Percentiles rank a stretch among this genome's conserved stretches.
Conservation (phyloP, 2,888 invertebrate genomes). For the Ptilodon capucinus region DNA sequence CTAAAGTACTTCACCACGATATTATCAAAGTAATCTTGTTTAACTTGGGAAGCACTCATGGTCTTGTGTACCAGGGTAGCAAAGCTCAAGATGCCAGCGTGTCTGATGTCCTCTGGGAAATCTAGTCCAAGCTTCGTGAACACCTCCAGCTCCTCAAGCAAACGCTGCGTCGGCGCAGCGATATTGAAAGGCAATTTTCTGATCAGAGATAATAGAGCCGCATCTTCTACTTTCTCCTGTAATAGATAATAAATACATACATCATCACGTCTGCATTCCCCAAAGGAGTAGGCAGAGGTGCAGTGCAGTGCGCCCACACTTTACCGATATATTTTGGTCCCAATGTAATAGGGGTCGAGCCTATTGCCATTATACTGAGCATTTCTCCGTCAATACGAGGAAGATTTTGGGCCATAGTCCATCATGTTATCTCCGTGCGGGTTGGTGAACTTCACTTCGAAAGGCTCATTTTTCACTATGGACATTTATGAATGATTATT, state of each 20-base stretch:
- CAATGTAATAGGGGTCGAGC: neutral
- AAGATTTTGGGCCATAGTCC: too few relatives aligned
- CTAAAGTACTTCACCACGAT: slow-evolving; percentile 88
- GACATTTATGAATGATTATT: too few relatives aligned
- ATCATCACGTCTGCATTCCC: too few relatives aligned
- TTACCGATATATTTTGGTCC: neutral
- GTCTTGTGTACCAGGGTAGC: slow-evolving; percentile 87
- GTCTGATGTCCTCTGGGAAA: slow-evolving; percentile 79
- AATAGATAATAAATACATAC: slow-evolving; percentile 37
- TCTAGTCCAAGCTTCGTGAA: slow-evolving; percentile 67
- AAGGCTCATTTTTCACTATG: too few relatives aligned
- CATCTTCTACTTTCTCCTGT: slow-evolving; percentile 82
- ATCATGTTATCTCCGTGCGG: neutral
- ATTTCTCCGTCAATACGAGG: too few relatives aligned
- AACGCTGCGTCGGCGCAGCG: slow-evolving; percentile 74
- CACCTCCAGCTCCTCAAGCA: slow-evolving; percentile 82
- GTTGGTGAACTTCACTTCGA: neutral
- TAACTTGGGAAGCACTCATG: slow-evolving; percentile 77
- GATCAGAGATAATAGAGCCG: slow-evolving; percentile 85
- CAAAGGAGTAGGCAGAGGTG: too few relatives aligned
- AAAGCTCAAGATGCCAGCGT: slow-evolving; percentile 86
- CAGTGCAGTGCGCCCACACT: too few relatives aligned
- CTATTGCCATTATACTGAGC: neutral
- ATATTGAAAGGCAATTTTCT: slow-evolving; percentile 88
- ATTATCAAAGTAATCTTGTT: slow-evolving; percentile 85